Conservation (phyloP, 2,113 vertebrate genomes). For the Bungarus multicinctus region DNA sequence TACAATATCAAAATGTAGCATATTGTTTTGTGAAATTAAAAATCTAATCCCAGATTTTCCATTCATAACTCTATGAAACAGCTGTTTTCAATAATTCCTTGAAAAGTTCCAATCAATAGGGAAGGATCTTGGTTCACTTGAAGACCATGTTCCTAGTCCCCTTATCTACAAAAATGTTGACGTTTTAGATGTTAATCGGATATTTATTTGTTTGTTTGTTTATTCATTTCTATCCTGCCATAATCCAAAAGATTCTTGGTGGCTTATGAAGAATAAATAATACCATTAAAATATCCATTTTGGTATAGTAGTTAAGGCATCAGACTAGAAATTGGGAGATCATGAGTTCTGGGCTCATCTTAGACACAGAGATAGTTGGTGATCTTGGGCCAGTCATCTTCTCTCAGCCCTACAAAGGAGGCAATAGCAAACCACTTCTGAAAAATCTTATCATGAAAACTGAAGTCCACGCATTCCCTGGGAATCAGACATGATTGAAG, state of each 20-base stretch:
- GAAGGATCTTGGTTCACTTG: not conserved
- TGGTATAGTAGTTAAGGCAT: not conserved
- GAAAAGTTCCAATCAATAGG: not conserved
- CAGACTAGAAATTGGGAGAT: not conserved
- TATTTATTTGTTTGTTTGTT: not conserved
- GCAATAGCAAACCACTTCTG: not conserved
- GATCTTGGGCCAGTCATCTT: not conserved
- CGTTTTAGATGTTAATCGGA: not conserved
- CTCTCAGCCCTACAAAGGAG: not conserved
- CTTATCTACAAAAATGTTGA: not conserved
- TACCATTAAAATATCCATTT: not conserved
- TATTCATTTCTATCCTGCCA: not conserved
- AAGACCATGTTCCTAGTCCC: not conserved
- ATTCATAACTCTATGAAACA: not conserved
- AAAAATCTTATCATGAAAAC: not conserved
- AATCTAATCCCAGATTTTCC: not conserved
- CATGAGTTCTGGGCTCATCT: not conserved
- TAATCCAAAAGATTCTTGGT: not conserved
- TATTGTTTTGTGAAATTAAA: not conserved
- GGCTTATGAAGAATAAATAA: not conserved
- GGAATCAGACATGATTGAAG: not conserved
- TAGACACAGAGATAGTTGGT: not conserved
- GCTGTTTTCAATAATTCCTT: not conserved
- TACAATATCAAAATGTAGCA: not conserved
- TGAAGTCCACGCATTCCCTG: not conserved